A percentile compares a stretch with the other conserved stretches of the same genome.
These are phyloP conservation scores for Melanotaenia parkinsoni DNA, from an alignment of 2,797 vertebrate species.

Conservation along the genomic window DNA sequence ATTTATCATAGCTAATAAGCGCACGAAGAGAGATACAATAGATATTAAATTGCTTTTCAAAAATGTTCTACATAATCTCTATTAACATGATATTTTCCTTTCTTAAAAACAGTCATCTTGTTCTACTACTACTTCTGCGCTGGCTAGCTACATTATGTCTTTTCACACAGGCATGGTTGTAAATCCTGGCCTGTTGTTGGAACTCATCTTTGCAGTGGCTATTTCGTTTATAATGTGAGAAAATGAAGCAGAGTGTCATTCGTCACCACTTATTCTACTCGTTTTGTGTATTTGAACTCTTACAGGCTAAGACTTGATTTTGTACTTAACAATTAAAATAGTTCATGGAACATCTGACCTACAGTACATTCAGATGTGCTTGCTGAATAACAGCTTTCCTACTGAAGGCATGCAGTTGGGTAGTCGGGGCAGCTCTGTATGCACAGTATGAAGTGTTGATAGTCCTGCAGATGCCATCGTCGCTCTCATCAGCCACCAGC, in stretches of 20 bases:
- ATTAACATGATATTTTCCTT: neutral
- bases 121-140: neutral
- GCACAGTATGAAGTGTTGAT: constrained; percentile 54
- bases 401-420: constrained; percentile 32
- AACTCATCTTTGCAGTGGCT: neutral
- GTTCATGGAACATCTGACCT: constrained; percentile 28
- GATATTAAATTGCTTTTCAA: neutral
- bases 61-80: too few relatives aligned
- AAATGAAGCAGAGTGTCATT: neutral
- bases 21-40: neutral
- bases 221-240: neutral
- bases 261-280: neutral
- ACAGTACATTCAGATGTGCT: constrained; percentile 46
- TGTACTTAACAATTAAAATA: constrained; percentile 1
- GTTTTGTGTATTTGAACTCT: neutral
- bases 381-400: constrained; percentile 38
- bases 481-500: constrained; percentile 46
- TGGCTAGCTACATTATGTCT: neutral
- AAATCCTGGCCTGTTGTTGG: neutral
- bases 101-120: neutral
- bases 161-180: neutral
- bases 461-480: constrained; percentile 58
- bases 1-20: neutral
- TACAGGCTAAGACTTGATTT: neutral
- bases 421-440: constrained; percentile 29